A percentile compares a stretch with the other conserved stretches of the same genome.
phyloP scores from a whole-genome alignment of 2,888 invertebrate genomes.

The Phytoseiulus persimilis region DNA sequence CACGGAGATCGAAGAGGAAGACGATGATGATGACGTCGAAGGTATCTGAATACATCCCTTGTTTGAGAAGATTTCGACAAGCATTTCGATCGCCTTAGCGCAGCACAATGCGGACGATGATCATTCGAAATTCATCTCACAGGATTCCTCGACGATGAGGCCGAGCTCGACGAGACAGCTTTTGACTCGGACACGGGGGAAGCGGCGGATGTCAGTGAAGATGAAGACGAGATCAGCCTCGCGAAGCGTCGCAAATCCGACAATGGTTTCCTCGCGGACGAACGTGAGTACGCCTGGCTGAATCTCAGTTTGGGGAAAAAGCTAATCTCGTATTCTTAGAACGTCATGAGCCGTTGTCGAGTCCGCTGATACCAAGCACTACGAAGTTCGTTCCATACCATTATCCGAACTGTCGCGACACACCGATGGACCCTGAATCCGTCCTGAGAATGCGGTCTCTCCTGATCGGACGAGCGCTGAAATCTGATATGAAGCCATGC shows the following conservation, averaged over 20 bases:
- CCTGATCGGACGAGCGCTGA: no score
- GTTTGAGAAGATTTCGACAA: no score
- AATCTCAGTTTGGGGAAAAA: no score
- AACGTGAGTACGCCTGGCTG: neutral
- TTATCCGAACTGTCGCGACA: no score
- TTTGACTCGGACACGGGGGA: neutral
- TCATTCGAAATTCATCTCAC: neutral
- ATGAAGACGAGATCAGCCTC: neutral
- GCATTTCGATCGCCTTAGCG: neutral
- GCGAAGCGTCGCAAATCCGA: neutral
- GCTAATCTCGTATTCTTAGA: no score
- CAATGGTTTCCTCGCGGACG: neutral
- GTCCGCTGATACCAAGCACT: no score
- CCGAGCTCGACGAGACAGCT: neutral
- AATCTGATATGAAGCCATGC: no score
- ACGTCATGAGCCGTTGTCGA: no score
- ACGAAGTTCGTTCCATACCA: no score
- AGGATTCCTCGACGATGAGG: neutral
- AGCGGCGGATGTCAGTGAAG: neutral
- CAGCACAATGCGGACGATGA: neutral
- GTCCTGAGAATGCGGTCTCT: no score
- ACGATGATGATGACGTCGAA: neutral
- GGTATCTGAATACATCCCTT: no score
- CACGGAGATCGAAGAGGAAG: neutral
- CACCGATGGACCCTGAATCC: no score